These are phyloP conservation scores for Coptotermes formosanus DNA, from an alignment of 1,140 invertebrate genomes.

Conservation along the genomic window DNA sequence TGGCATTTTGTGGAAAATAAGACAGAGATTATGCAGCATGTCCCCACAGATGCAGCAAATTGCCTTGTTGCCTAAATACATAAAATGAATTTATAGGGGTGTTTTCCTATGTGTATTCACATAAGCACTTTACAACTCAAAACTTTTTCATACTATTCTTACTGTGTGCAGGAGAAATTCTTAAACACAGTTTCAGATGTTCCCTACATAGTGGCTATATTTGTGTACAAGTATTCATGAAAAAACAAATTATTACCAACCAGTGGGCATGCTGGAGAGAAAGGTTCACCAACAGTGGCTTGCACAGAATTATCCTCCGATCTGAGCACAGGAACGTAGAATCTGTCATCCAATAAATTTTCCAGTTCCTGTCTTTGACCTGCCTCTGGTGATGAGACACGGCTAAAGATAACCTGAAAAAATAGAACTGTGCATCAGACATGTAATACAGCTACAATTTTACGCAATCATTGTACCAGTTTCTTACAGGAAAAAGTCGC, in stretches of 20 bases:
- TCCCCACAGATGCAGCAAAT: no score
- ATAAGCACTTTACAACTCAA: no score
- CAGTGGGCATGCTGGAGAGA: constrained; percentile 61
- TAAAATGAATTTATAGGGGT: no score
- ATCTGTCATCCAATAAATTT: constrained; percentile 65
- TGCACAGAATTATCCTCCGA: constrained; percentile 68
- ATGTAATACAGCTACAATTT: neutral
- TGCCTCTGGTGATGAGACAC: constrained; percentile 49
- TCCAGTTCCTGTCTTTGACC: constrained; percentile 57
- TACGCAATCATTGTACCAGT: neutral
- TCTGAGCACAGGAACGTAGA: constrained; percentile 81
- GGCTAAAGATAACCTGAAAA: constrained; percentile 64
- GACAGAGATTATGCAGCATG: no score
- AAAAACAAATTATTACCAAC: constrained; percentile 48
- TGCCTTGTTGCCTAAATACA: no score
- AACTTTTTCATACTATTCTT: no score
- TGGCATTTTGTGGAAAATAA: no score
- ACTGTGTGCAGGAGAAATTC: no score
- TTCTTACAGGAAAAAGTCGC: neutral
- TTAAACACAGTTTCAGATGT: no score
- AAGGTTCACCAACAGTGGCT: constrained; percentile 71
- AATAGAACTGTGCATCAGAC: constrained; percentile 30
- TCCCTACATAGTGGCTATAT: no score
- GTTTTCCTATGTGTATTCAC: no score
- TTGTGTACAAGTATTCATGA: no score